Percentiles rank a stretch among this genome's conserved stretches.
Conservation (phyloP, 2,797 vertebrate genomes). For the Hoplostethus atlanticus region DNA sequence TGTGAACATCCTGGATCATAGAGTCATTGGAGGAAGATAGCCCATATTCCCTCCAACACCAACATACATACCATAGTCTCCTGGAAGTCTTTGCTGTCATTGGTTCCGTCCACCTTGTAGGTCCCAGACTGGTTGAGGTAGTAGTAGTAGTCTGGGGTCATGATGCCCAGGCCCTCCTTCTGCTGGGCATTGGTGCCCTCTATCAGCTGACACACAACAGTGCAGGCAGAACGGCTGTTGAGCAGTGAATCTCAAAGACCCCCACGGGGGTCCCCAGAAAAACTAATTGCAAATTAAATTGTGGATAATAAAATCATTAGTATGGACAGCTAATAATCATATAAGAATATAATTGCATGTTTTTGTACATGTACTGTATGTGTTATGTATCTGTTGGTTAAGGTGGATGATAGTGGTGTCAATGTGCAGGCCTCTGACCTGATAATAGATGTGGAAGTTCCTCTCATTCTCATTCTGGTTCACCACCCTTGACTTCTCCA, state of each 20-base stretch:
- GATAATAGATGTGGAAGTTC: conserved; percentile 98
- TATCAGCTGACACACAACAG: conserved; percentile 85
- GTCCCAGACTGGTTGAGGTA: conserved; percentile 97
- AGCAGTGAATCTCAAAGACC: background rate
- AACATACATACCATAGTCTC: conserved; percentile 88
- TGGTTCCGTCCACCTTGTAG: conserved; percentile 94
- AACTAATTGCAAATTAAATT: background rate
- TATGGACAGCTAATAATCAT: too few relatives aligned
- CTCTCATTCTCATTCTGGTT: conserved; percentile 95
- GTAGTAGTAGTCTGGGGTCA: conserved; percentile 94
- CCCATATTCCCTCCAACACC: too few relatives aligned
- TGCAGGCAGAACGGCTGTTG: conserved; percentile 9
- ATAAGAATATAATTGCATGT: too few relatives aligned
- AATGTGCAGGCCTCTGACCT: conserved; percentile 80
- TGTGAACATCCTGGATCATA: background rate
- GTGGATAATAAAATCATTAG: too few relatives aligned
- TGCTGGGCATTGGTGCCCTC: conserved; percentile 91
- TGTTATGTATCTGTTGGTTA: background rate
- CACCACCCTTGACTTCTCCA: conserved; percentile 97
- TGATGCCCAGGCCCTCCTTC: conserved; percentile 91
- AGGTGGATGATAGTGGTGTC: background rate
- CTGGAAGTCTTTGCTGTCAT: conserved; percentile 91
- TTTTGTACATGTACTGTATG: too few relatives aligned
- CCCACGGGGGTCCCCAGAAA: background rate
- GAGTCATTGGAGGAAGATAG: too few relatives aligned